Percentiles rank a stretch among this genome's conserved stretches.
phyloP scores from a whole-genome alignment of 2,797 vertebrate species.

The Acropternis orthonyx region DNA sequence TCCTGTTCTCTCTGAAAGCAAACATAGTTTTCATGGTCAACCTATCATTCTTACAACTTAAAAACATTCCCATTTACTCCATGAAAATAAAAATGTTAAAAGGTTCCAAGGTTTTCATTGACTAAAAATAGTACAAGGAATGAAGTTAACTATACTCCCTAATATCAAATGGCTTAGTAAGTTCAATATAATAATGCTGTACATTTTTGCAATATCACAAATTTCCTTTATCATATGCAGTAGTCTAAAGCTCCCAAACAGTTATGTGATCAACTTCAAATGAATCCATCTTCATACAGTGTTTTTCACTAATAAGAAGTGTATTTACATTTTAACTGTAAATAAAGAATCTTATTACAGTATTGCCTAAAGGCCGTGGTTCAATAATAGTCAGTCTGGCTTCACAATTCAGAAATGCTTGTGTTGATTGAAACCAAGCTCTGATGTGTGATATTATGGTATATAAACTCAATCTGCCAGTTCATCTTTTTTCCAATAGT shows the following conservation, averaged over 20 bases:
- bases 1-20: slow-evolving; percentile 99
- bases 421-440: neutral
- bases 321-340: neutral
- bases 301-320: neutral
- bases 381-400: neutral
- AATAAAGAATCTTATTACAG: neutral
- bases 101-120: neutral
- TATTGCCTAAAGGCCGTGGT: neutral
- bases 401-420: neutral
- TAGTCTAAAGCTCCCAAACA: neutral
- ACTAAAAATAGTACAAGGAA: neutral
- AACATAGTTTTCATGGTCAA: slow-evolving; percentile 88
- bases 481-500: neutral
- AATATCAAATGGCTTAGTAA: neutral
- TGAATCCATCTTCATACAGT: rapidly evolving
- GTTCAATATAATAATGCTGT: neutral
- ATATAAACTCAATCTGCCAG: neutral
- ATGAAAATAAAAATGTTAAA: slow-evolving; percentile 17
- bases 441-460: neutral
- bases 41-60: slow-evolving; percentile 76
- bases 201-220: neutral
- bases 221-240: slow-evolving; percentile 5
- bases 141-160: neutral
- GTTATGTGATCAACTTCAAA: neutral
- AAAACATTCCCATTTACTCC: slow-evolving; percentile 69